Evolutionary conservation across 2,113 vertebrate species (phyloP), one percentile per base, ranked within the genome.

Genomic region (Channa maculata): DNA sequence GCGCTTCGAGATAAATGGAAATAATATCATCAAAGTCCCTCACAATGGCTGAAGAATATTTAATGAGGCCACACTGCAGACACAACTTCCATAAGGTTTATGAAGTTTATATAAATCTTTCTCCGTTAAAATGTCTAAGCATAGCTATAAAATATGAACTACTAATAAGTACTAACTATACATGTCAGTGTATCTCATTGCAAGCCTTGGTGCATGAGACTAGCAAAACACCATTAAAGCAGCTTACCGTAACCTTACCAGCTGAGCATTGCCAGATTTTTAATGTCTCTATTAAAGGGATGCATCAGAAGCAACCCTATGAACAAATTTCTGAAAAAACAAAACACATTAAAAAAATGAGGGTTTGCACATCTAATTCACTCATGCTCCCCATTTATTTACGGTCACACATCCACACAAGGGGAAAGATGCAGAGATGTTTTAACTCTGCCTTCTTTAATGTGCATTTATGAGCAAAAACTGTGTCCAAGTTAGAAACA

Each of bases 1-100:
- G 52, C 52, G 12, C 5, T 48, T 14, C 75, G 73, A 83, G 72
- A 57, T 63, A 52, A 76, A 80, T 73, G 59, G 38, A 63, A 73
- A 69, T 62, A 72, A 51, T 15, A 54, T 61, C 0, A 46, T 71
- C 64, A 62, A 58, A 49, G 38, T 8, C 55, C 9, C 12, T 67
- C 68, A 45, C 41, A 46, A 61, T 8, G 39, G 55, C 66, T 43
- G 24, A 65, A 24, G 76, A 63, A 59, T 34, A 53, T 65, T 65
- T 53, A 66, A 61, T 62, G 63, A 72, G 54, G 55, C 63, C 11
- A 2, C 2, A 52, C 11, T 62, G 53, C 36, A 71, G n/a, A 65
- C 39, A 72, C 15, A 63, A 59, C 9, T 10, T 11, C 34, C 12
- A 44, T 37, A 58, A 52, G 15, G 58, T 58, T 50, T 37, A 33